Conservation (phyloP, 2,888 invertebrate genomes). For the Drosophila nr. perissopoda region DNA sequence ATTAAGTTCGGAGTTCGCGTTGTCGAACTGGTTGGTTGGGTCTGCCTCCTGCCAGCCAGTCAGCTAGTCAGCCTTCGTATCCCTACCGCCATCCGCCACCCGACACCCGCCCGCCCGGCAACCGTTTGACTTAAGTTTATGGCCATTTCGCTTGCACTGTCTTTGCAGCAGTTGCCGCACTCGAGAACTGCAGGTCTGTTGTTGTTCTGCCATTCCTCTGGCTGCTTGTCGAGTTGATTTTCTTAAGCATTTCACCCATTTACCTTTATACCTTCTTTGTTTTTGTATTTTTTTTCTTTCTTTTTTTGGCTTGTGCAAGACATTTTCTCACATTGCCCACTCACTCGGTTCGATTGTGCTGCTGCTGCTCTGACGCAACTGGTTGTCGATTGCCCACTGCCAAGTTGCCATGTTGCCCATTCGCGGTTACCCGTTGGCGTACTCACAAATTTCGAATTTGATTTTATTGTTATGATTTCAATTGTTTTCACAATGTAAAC, state of each 20-base stretch:
- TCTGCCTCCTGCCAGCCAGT: constrained; percentile 39
- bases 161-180: constrained; percentile 55
- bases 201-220: constrained; percentile 40
- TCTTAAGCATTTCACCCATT: constrained; percentile 80
- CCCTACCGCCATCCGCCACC: background rate
- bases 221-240: constrained; percentile 75
- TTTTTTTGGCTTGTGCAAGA: constrained; percentile 65
- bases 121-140: constrained; percentile 76
- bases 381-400: constrained; percentile 67
- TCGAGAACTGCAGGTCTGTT: constrained; percentile 42
- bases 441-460: constrained; percentile 72
- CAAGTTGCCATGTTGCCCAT: constrained; percentile 39
- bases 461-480: constrained; percentile 78
- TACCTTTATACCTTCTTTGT: constrained; percentile 62
- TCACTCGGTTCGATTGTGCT: constrained; percentile 7
- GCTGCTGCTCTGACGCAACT: constrained; percentile 66
- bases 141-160: constrained; percentile 78
- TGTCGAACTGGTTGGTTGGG: constrained; percentile 75
- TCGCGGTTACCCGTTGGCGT: constrained; percentile 23
- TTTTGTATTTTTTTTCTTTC: background rate
- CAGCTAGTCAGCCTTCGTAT: constrained; percentile 2
- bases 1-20: constrained; percentile 80
- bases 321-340: constrained; percentile 70
- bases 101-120: constrained; percentile 18
- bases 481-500: constrained; percentile 74